These are phyloP conservation scores for Drosophila barbarae DNA, from an alignment of 2,888 invertebrate species.

Conservation along the genomic window DNA sequence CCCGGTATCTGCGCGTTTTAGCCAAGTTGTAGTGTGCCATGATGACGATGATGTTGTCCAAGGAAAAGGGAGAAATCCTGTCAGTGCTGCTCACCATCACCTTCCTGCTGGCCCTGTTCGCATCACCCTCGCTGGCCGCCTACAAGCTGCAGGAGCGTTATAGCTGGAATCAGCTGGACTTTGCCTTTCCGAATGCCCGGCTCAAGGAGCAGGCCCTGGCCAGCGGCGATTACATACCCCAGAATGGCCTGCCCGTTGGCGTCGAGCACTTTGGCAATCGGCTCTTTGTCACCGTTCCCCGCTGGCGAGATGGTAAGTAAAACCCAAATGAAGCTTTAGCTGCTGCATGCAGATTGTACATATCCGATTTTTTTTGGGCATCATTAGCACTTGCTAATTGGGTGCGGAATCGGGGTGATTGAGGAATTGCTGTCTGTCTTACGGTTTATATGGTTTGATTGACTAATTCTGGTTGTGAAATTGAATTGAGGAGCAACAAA, in stretches of 20 bases:
- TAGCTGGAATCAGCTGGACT: slow-evolving; percentile 88
- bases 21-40: slow-evolving; percentile 29
- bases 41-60: slow-evolving; percentile 11
- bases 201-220: slow-evolving; percentile 84
- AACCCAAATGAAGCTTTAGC: no score
- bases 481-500: not conserved
- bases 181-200: slow-evolving; percentile 84
- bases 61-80: slow-evolving; percentile 6
- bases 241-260: slow-evolving; percentile 90
- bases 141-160: slow-evolving; percentile 85
- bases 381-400: slow-evolving; percentile 25
- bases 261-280: slow-evolving; percentile 90
- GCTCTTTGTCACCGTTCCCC: slow-evolving; percentile 89
- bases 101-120: not conserved
- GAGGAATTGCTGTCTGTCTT: slow-evolving; percentile 1
- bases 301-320: slow-evolving; percentile 87
- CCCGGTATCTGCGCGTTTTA: slow-evolving; percentile 25
- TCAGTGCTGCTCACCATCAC: slow-evolving; percentile 29
- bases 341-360: slow-evolving; percentile 17
- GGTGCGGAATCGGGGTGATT: slow-evolving; percentile 11
- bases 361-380: slow-evolving; percentile 10
- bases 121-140: slow-evolving; percentile 54
- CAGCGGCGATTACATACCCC: slow-evolving; percentile 85
- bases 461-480: not conserved
- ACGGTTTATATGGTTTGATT: not conserved